Evolutionary conservation across 2,888 invertebrate genomes (phyloP).

Genomic region (Parthenolecanium corni): DNA sequence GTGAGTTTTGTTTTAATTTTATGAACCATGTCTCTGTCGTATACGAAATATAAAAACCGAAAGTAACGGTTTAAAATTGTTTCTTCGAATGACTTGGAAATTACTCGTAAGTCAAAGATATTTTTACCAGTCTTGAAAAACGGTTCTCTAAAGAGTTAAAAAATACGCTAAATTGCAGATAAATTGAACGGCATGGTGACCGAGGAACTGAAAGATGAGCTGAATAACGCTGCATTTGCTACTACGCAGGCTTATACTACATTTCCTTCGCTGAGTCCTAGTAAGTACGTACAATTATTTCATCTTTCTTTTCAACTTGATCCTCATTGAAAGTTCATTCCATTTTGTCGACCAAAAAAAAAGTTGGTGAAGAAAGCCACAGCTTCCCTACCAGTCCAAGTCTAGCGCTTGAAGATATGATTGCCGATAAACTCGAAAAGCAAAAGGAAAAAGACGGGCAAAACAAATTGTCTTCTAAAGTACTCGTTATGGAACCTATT

Average conservation of each 20-base stretch:
- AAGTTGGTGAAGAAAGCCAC: constrained; percentile 32
- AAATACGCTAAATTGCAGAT: constrained; percentile 7
- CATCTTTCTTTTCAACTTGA: background rate
- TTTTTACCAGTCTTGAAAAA: no score
- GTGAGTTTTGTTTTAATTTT: no score
- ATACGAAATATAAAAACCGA: no score
- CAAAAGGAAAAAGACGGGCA: constrained; percentile 60
- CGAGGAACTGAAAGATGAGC: constrained; percentile 69
- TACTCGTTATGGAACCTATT: constrained; percentile 91
- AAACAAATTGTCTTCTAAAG: constrained; percentile 64
- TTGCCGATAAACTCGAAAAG: constrained; percentile 60
- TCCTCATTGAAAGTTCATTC: background rate
- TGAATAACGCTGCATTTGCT: constrained; percentile 65
- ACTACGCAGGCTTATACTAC: constrained; percentile 71
- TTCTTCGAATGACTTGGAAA: no score
- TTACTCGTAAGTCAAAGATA: no score
- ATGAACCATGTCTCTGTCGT: no score
- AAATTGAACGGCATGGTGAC: constrained; percentile 44
- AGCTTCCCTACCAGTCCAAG: constrained; percentile 32
- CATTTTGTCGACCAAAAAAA: background rate
- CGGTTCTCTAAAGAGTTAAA: background rate
- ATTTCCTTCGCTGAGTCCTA: constrained; percentile 53
- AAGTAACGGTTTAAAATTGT: no score
- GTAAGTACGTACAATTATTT: constrained; percentile 36
- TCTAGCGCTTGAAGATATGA: constrained; percentile 57